Conservation (phyloP, 2,797 vertebrate genomes). For the Enteromius trimaculatus region DNA sequence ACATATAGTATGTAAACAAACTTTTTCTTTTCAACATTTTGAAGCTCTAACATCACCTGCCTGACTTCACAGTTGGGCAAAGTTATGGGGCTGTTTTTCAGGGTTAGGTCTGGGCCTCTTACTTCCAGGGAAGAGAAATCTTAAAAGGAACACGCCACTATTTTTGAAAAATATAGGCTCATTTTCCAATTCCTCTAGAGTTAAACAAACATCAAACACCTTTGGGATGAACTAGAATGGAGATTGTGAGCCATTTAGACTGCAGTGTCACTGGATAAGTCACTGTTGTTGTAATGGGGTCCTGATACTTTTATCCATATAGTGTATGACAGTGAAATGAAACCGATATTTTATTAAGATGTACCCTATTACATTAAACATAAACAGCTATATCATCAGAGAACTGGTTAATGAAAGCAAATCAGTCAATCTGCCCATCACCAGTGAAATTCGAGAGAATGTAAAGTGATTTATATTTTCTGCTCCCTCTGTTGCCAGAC, state of each 20-base stretch:
- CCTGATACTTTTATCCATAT: background rate
- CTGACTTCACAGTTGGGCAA: no score
- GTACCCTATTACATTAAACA: background rate
- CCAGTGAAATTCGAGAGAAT: background rate
- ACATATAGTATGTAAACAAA: background rate
- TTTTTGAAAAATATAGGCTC: no score
- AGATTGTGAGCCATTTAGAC: background rate
- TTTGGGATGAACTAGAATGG: background rate
- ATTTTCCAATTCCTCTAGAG: no score
- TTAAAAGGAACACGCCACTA: background rate
- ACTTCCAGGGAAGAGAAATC: background rate
- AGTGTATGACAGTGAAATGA: background rate
- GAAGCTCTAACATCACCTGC: background rate
- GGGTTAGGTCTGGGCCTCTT: background rate
- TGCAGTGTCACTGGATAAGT: background rate
- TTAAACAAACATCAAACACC: background rate
- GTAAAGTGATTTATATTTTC: background rate
- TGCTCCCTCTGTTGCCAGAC: constrained; percentile 5
- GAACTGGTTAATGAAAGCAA: background rate
- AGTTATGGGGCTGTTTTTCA: background rate
- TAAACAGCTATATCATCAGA: background rate
- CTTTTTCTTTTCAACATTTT: background rate
- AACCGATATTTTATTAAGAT: background rate
- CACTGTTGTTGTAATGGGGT: background rate
- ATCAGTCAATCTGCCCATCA: background rate